Base-by-base conservation (phyloP, 2,888 invertebrate species). In the Ashinkailepas kermadecensis region DNA sequence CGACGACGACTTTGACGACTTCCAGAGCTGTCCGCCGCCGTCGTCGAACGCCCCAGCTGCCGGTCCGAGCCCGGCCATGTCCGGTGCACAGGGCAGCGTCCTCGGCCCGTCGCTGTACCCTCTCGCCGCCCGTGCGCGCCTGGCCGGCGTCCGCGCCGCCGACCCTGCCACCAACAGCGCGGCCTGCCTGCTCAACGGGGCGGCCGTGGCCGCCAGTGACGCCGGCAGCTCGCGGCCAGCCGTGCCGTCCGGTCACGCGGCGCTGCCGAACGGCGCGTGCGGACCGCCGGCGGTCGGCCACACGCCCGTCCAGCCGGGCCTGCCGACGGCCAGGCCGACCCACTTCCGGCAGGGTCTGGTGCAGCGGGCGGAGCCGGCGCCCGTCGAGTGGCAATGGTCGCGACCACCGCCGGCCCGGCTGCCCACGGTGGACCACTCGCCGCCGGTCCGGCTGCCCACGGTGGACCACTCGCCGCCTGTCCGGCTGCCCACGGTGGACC, bases 21-120 rank as follows among this genome's bases (percentile, higher is more conserved):
- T 74, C 54, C 74, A 74, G 56, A 74, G 74, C 56, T 74, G 74
- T 21, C 74, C 74, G 54, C 74, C 74, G 7, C 54, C 74, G 39
- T 18, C 74, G 74, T 8, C 74, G 74, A 7, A 39, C 54, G 54
- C 74, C 18, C 70, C 23, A 59, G 23, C 65, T 65, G 8, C 65
- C n/a, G 12, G 11, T 15, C 15, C 59, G 11, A 15, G 59, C 12
- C 59, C 7, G 59, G 59, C 59, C 59, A 59, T 39, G 39, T 39
- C 39, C 39, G 39, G 39, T 39, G 39, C 1, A 39, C 39, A 39
- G 39, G 39, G 39, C 39, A 39, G 39, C 39, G 39, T 39, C 39
- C 39, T 39, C 39, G 39, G 39, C 4, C 39, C 39, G 39, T 4
- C 39, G 39, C 39, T 39, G 39, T 39, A 39, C 39, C 39, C 1